These are phyloP conservation scores for Steinernema khuongi DNA, from an alignment of 1,140 invertebrate genomes.

Conservation along the genomic window DNA sequence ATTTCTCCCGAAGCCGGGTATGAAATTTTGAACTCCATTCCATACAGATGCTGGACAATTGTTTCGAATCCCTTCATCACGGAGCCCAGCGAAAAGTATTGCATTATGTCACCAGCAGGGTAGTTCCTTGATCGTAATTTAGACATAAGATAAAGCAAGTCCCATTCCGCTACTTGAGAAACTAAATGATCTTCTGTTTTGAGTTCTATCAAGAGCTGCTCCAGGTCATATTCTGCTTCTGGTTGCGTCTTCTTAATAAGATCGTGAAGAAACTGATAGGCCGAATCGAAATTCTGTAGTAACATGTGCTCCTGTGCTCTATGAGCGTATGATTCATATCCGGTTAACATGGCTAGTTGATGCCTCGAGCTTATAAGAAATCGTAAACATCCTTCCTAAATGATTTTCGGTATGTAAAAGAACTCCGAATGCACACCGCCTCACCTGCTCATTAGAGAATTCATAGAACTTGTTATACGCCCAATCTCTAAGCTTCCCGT, in stretches of 20 bases:
- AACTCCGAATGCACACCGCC: too few relatives aligned
- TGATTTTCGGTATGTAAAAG: too few relatives aligned
- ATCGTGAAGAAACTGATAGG: slow-evolving; percentile 40
- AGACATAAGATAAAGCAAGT: slow-evolving; percentile 29
- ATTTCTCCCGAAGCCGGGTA: slow-evolving; percentile 41
- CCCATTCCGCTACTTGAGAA: slow-evolving; percentile 39
- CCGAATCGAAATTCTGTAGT: slow-evolving; percentile 47
- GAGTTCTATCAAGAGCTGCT: slow-evolving; percentile 28
- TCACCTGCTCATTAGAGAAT: slow-evolving; percentile 28
- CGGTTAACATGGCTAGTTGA: slow-evolving; percentile 49
- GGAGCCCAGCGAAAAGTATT: slow-evolving; percentile 25
- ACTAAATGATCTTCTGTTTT: slow-evolving; percentile 21
- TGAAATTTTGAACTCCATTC: slow-evolving; percentile 42
- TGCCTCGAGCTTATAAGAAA: slow-evolving; percentile 40
- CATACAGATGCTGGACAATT: slow-evolving; percentile 34
- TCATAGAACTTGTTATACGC: slow-evolving; percentile 32
- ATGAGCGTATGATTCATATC: slow-evolving; percentile 53
- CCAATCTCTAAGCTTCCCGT: slow-evolving; percentile 24
- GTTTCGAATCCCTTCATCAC: slow-evolving; percentile 31
- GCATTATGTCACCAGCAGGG: slow-evolving; percentile 18
- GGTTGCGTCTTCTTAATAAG: slow-evolving; percentile 20
- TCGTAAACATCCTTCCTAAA: slow-evolving; percentile 41
- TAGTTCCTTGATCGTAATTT: slow-evolving; percentile 16
- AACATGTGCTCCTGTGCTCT: slow-evolving; percentile 51
- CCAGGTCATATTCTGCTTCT: slow-evolving; percentile 21